Evolutionary conservation across 2,797 vertebrate genomes (phyloP), one percentile per base, ranked within the genome.

Genomic region (Luscinia megarhynchos): DNA sequence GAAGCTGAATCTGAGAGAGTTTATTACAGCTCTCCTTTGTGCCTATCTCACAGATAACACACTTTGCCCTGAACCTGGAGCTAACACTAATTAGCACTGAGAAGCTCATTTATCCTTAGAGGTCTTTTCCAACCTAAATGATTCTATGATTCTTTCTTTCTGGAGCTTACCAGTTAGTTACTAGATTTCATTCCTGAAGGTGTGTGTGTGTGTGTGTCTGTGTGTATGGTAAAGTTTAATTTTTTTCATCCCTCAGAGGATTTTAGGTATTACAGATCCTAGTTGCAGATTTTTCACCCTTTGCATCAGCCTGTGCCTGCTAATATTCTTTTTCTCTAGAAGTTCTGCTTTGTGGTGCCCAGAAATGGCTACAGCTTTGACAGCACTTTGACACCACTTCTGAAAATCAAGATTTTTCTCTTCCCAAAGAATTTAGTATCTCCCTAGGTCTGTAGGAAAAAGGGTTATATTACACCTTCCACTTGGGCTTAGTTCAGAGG

Each of bases 51-150:
- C 53, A 58, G 55, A 26, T 22, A 51, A 32, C 15, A 17, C 0
- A 0, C 0, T 0, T 13, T 72, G 36, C 15, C 18, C 43, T 74
- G 34, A 73, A 51, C 40, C n/a, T 43, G 20, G 6, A 73, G 24
- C 13, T 74, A 67, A n/a, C 3, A 54, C 9, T 59, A 55, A 50
- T 50, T 57, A 7, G 2, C 19, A 20, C 8, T 43, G 15, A 76
- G 54, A 87, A 57, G 6, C 3, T 73, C 8, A 23, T 74, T 84
- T 73, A 24, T 61, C 38, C 32, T 55, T 61, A 24, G 11, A 67
- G 19, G 8, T 73, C 27, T 54, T 67, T 84, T 55, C 22, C 41
- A 61, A 10, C 8, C 9, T 59, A 27, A 21, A 7, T 81, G 24
- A 50, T 50, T 50, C 20, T 21, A 32, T 46, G 23, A 50, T 30